Percentiles rank a stretch among this genome's conserved stretches.
phyloP scores from a whole-genome alignment of 2,113 vertebrate genomes.

The Butorides virescens region DNA sequence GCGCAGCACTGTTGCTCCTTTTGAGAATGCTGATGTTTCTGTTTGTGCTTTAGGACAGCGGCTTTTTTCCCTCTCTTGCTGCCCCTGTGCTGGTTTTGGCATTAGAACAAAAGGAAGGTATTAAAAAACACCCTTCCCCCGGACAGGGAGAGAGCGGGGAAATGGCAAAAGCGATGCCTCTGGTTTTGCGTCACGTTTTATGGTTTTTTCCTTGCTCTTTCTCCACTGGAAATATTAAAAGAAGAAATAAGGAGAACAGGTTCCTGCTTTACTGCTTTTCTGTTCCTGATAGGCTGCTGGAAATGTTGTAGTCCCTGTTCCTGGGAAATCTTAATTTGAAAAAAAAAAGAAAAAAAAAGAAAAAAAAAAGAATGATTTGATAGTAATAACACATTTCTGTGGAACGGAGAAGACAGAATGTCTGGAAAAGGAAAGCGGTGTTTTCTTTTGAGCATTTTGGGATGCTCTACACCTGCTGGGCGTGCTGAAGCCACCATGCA shows the following conservation, averaged over 20 bases:
- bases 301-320: not conserved
- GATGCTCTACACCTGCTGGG: not conserved
- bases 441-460: not conserved
- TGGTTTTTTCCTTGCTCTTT: not conserved
- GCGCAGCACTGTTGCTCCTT: not conserved
- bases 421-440: not conserved
- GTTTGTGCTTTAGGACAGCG: not conserved
- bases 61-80: not conserved
- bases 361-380: not conserved
- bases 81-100: accelerated
- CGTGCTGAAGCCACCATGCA: accelerated
- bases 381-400: not conserved
- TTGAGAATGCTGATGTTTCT: not conserved
- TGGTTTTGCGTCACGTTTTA: not conserved
- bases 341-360: no score
- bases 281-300: not conserved
- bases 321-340: not conserved
- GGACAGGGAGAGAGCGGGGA: not conserved
- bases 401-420: not conserved
- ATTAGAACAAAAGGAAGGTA: not conserved
- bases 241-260: not conserved
- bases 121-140: not conserved
- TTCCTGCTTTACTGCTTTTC: not conserved
- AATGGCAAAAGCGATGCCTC: not conserved
- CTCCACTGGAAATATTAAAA: not conserved